Evolutionary conservation across 2,797 vertebrate species (phyloP).

Genomic region (Acipenser ruthenus): DNA sequence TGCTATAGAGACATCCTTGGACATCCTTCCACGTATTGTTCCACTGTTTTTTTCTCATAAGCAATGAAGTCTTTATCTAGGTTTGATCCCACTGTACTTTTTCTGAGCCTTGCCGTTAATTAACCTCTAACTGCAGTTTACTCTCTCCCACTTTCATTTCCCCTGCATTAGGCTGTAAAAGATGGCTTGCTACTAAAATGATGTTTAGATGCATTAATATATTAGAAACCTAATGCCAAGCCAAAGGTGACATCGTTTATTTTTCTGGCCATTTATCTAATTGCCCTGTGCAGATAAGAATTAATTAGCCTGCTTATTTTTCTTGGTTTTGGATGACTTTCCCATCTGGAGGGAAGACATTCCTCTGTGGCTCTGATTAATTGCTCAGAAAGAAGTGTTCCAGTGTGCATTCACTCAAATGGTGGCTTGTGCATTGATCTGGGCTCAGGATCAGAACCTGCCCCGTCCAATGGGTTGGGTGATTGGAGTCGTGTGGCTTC

Average conservation of each 20-base stretch:
- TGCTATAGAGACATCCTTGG: no score
- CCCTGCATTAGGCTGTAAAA: conserved; percentile 46
- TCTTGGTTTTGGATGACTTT: conserved; percentile 84
- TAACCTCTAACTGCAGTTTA: conserved; percentile 63
- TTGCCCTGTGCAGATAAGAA: conserved; percentile 98
- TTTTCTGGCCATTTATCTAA: conserved; percentile 87
- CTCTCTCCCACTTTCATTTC: conserved; percentile 48
- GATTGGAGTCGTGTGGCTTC: conserved; percentile 5
- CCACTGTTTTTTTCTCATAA: no score
- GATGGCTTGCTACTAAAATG: conserved; percentile 60
- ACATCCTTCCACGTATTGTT: no score
- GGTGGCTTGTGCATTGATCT: conserved; percentile 53
- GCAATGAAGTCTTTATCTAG: not conserved
- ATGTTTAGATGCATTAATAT: conserved; percentile 59
- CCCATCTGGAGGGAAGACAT: conserved; percentile 94
- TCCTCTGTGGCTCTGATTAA: conserved; percentile 95
- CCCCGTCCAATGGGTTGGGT: conserved; percentile 45
- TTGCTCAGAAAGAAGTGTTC: conserved; percentile 81
- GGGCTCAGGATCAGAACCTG: conserved; percentile 50
- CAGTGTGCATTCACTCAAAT: conserved; percentile 61
- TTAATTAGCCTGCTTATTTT: conserved; percentile 99
- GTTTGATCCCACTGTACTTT: conserved; percentile 44
- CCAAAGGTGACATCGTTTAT: conserved; percentile 84
- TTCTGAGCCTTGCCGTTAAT: conserved; percentile 72
- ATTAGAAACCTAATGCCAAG: conserved; percentile 69